Base-by-base conservation (phyloP, 2,797 vertebrate species). In the Rhynchotus rufescens region DNA sequence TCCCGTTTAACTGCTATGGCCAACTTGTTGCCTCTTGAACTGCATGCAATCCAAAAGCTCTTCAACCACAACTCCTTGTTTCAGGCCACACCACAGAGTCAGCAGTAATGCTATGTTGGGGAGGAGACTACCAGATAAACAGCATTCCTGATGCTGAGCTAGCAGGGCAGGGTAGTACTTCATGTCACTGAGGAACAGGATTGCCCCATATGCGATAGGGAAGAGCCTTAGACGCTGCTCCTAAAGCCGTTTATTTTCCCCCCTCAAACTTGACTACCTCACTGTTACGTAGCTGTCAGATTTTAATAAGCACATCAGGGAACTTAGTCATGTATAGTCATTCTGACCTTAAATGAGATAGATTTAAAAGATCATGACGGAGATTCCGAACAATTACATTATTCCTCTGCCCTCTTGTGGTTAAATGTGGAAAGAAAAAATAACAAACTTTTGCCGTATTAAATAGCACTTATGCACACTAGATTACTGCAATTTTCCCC, bases 361-460 rank as follows among this genome's bases (percentile, higher is more conserved):
- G 10, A 81, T 51, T 74, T 59, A 47, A 76, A 72, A 72, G 6
- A 94, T 17, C 32, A 21, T 22, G 1, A 23, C 17, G 21, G 13
- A 78, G n/a, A 81, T 34, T 22, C 52, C 23, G 10, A 57, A 9
- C 47, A 76, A 85, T 16, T 73, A 34, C 83, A 92, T 92, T 92
- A 69, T 77, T 90, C n/a, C 45, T 76, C 88, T 90, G 94, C 94
- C 94, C 94, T 90, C 95, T 95, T 84, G 90, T 94, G 96, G 95
- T 54, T 83, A 90, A 25, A 69, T 30, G 44, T 4, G 4, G 71
- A 32, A 86, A 66, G 26, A 73, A 79, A 73, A 38, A 32, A 78
- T 32, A 11, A 34, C 0, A 82, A 78, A 67, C 9, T 23, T 34
- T 25, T 61, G 9, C 23, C 36, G 34, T 32, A 49, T 49, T 26